These are phyloP conservation scores for Lagopus leucura DNA, from an alignment of 2,113 vertebrate species.

Conservation along the genomic window DNA sequence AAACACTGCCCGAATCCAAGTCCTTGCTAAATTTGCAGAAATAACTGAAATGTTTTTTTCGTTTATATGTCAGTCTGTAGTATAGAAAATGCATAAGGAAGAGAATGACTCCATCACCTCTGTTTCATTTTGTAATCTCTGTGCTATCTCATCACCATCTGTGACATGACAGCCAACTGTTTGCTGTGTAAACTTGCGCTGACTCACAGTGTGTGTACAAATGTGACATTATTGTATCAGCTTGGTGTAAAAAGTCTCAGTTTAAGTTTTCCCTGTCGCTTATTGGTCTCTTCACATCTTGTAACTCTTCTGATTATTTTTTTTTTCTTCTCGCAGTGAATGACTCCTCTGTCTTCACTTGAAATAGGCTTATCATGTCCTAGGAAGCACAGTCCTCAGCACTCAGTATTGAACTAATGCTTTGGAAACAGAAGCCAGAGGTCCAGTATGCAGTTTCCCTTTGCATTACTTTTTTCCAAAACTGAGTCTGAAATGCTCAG, in stretches of 20 bases:
- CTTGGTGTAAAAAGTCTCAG: neutral
- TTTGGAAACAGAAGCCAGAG: neutral
- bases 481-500: neutral
- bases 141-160: neutral
- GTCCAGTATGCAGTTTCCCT: neutral
- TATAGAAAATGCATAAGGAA: neutral
- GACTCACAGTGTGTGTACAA: neutral
- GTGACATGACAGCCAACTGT: neutral
- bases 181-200: neutral
- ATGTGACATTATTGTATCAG: neutral
- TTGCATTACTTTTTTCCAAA: neutral
- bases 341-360: neutral
- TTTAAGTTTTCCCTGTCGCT: neutral
- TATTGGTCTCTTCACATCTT: neutral
- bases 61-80: neutral
- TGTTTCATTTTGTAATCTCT: neutral
- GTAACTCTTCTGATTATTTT: neutral
- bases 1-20: neutral
- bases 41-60: neutral
- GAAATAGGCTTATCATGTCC: neutral
- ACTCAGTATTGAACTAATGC: neutral
- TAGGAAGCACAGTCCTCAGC: neutral
- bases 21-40: neutral
- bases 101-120: neutral
- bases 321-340: neutral